Base-by-base conservation (phyloP, 2,113 vertebrate species). In the Alethe diademata region DNA sequence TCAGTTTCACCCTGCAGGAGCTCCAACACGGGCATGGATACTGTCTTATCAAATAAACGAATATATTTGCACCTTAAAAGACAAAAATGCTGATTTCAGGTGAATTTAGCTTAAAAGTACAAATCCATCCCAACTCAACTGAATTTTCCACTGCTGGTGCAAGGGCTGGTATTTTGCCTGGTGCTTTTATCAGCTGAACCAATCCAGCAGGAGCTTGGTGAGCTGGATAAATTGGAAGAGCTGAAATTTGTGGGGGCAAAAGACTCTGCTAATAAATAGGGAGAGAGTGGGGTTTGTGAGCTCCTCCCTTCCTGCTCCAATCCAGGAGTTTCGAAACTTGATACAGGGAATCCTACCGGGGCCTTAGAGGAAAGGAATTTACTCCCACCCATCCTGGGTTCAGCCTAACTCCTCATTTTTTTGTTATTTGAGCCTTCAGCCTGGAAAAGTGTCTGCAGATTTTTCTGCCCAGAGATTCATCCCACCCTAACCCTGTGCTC, bases 331-430 rank as follows among this genome's bases (percentile, higher is more conserved):
- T 84, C 15, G 92, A 96, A 96, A 97, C 69, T 82, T 43, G 93
- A 96, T 92, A 40, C 79, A 72, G 75, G 72, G 94, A 95, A 94
- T 94, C 92, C 92, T 92, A 73, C 12, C 5, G 75, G 79, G 91
- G 88, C 82, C 56, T 87, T 82, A 12, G 74, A 92, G 93, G 82
- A 80, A 93, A 95, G 88, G 96, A 94, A 96, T 97, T 97, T 86
- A 92, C 92, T 96, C 95, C 95, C 96, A 93, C 93, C 95, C 93
- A 95, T 92, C 88, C 90, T 90, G 94, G 90, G 90, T 56, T 95
- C 96, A 96, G 82, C 67, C 60, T 94, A 74, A 80, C 92, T 95
- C 90, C 78, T 96, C 82, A 16, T 88, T 93, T 75, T 76, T 79
- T 54, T 92, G 81, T 94, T 88, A 91, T 95, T 95, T 70, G 91